Evolutionary conservation across 2,888 invertebrate genomes (phyloP).

Genomic region (Idaea straminata): DNA sequence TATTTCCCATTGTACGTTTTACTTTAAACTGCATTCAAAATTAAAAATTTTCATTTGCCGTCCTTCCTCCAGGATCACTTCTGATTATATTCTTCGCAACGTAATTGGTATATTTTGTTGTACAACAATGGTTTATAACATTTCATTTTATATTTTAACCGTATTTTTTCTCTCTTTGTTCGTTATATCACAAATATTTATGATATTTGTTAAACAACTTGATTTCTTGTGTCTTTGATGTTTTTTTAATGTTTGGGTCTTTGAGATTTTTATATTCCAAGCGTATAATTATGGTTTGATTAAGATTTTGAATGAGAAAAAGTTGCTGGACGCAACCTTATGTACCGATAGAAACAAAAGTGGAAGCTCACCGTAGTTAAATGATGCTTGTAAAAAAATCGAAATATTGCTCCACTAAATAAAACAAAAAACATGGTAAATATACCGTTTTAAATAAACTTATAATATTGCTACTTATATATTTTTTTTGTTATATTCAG

Average conservation of each 20-base stretch:
- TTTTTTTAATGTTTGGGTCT: neutral
- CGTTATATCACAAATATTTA: neutral
- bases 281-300: neutral
- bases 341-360: too few relatives aligned
- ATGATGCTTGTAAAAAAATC: too few relatives aligned
- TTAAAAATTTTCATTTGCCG: constrained; percentile 75
- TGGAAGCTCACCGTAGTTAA: too few relatives aligned
- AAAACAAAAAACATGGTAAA: too few relatives aligned
- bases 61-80: constrained; percentile 65
- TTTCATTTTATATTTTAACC: constrained; percentile 56
- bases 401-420: too few relatives aligned
- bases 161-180: neutral
- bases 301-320: neutral
- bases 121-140: constrained; percentile 65
- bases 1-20: constrained; percentile 37
- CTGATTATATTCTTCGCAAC: constrained; percentile 75
- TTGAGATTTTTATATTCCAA: neutral
- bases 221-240: neutral
- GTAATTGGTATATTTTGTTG: constrained; percentile 77
- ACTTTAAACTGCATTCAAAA: constrained; percentile 79
- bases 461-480: too few relatives aligned
- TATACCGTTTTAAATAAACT: too few relatives aligned
- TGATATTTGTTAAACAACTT: neutral
- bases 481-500: too few relatives aligned
- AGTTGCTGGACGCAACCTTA: neutral